phyloP scores from a whole-genome alignment of 2,797 vertebrate genomes.

The Petrocephalus schoutedeni region DNA sequence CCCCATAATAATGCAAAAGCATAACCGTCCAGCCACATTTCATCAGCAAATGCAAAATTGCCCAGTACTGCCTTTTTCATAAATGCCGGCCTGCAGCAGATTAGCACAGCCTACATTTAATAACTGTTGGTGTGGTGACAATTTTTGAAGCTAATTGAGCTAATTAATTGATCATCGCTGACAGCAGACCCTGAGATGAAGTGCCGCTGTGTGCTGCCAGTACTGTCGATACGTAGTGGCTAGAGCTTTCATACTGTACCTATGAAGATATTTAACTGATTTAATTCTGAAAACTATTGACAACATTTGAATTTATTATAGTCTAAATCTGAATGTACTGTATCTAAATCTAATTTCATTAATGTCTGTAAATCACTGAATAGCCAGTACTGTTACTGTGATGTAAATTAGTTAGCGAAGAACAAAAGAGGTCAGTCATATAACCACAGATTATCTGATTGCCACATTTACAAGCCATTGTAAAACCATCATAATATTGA shows the following conservation, averaged over 20 bases:
- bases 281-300: background rate
- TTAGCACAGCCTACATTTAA: background rate
- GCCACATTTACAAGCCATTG: background rate
- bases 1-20: background rate
- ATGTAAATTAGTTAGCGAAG: background rate
- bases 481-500: background rate
- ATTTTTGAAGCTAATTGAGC: background rate
- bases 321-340: background rate
- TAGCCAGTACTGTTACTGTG: background rate
- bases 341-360: background rate
- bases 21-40: background rate
- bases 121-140: background rate
- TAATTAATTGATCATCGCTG: conserved; percentile 7
- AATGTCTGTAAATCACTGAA: background rate
- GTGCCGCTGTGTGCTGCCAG: background rate
- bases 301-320: background rate
- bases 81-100: background rate
- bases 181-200: background rate
- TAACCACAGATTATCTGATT: background rate
- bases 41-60: background rate
- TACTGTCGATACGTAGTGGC: background rate
- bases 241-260: background rate
- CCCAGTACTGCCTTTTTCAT: background rate
- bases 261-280: background rate
- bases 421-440: background rate